Conservation (phyloP, 2,797 vertebrate genomes). For the Trematomus bernacchii region DNA sequence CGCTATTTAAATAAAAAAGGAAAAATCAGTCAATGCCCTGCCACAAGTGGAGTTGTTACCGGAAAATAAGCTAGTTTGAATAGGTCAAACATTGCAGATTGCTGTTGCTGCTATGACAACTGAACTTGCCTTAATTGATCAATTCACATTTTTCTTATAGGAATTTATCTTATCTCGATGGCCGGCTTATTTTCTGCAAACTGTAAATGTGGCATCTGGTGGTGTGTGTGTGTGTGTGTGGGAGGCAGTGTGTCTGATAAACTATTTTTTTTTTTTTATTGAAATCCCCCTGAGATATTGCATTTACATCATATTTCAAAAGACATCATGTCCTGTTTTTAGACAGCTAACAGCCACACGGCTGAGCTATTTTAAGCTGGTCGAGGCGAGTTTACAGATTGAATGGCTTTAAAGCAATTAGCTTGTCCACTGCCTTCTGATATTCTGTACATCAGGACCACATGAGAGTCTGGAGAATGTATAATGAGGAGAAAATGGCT, state of each 20-base stretch:
- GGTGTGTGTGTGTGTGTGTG: conserved; percentile 5
- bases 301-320: not conserved
- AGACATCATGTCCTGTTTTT: conserved; percentile 39
- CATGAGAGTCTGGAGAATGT: conserved; percentile 10
- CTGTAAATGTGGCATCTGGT: conserved; percentile 13
- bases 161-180: too few species aligned
- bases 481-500: conserved; percentile 16
- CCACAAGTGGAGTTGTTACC: conserved; percentile 28
- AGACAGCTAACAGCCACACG: conserved; percentile 27
- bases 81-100: conserved; percentile 9
- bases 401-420: conserved; percentile 30
- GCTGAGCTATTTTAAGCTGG: conserved; percentile 18
- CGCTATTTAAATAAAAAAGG: not conserved
- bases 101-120: too few species aligned
- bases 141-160: too few species aligned
- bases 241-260: conserved; percentile 3
- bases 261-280: conserved; percentile 28
- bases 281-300: conserved; percentile 23
- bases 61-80: conserved; percentile 28
- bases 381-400: not conserved
- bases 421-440: conserved; percentile 21
- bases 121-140: too few species aligned
- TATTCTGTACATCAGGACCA: conserved; percentile 10
- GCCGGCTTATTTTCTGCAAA: too few species aligned
- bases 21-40: conserved; percentile 25